Percentiles rank a stretch among this genome's conserved stretches.
Evolutionary conservation across 2,113 vertebrate species (phyloP).

Genomic region (Pseudorasbora parva): DNA sequence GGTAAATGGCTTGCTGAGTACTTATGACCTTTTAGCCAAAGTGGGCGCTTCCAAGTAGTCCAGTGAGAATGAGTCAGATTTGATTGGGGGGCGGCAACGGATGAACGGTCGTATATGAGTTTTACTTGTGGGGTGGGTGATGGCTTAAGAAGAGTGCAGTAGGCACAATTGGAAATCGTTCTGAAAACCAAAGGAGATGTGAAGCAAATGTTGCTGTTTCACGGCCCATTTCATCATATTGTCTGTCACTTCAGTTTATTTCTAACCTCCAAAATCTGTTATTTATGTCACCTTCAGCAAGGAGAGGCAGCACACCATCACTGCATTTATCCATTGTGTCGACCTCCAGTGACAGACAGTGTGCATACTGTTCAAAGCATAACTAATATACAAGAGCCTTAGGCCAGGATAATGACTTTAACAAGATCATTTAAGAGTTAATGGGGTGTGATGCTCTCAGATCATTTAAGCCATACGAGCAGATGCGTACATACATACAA

Average conservation of each 20-base stretch:
- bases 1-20: conserved; percentile 33
- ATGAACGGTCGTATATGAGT: not conserved
- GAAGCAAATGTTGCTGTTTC: conserved; percentile 39
- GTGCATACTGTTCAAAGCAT: conserved; percentile 13
- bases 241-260: conserved; percentile 45
- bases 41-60: conserved; percentile 2
- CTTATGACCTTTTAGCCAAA: conserved; percentile 37
- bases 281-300: conserved; percentile 39
- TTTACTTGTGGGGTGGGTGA: conserved; percentile 8
- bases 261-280: conserved; percentile 29
- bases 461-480: conserved; percentile 10
- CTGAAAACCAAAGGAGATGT: conserved; percentile 31
- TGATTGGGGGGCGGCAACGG: not conserved
- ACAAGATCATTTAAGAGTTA: conserved; percentile 41
- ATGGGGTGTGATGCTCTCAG: conserved; percentile 18
- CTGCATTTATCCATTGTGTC: conserved; percentile 10
- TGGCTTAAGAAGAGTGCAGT: conserved; percentile 1
- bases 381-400: not conserved
- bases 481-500: conserved; percentile 20
- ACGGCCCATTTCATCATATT: conserved; percentile 42
- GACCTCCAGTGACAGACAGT: not conserved
- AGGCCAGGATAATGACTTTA: conserved; percentile 44
- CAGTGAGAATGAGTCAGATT: conserved; percentile 10
- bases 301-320: not conserved
- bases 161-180: conserved; percentile 29